Percentiles rank a stretch among this genome's conserved stretches.
These are phyloP conservation scores for Erannis defoliaria DNA, from an alignment of 2,888 invertebrate genomes.

Conservation along the genomic window DNA sequence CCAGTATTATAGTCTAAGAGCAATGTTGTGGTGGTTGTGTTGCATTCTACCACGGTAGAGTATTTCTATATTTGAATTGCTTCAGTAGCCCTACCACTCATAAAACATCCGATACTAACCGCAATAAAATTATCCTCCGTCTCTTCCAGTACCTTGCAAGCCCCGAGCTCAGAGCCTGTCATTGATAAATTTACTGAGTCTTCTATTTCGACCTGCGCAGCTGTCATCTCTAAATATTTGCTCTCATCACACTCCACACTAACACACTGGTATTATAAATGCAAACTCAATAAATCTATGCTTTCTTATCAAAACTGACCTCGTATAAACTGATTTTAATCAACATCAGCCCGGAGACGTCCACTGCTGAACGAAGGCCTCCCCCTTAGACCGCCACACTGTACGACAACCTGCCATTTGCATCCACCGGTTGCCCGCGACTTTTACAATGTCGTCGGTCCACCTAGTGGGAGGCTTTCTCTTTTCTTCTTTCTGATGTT, in stretches of 20 bases:
- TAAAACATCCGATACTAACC: not conserved
- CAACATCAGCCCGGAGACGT: no score
- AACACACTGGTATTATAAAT: not conserved
- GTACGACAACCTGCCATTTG: no score
- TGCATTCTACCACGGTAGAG: not conserved
- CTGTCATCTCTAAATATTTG: constrained; percentile 78
- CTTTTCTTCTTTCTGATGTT: no score
- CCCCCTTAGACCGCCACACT: no score
- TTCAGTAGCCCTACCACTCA: not conserved
- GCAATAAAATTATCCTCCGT: not conserved
- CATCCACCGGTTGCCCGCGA: no score
- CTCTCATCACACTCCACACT: constrained; percentile 53
- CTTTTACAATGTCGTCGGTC: no score
- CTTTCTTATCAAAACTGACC: no score
- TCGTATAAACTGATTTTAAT: no score
- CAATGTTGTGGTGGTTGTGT: not conserved
- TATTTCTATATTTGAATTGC: not conserved
- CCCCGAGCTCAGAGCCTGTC: constrained; percentile 56
- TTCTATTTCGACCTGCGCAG: constrained; percentile 58
- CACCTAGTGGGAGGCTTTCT: no score
- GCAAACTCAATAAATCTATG: no score
- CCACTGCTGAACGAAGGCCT: no score
- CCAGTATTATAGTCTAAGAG: not conserved
- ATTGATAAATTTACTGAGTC: constrained; percentile 65
- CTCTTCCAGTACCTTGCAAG: constrained; percentile 26